Evolutionary conservation across 1,140 invertebrate species (phyloP), one percentile per base, ranked within the genome.

Genomic region (Matsumurasca onukii): DNA sequence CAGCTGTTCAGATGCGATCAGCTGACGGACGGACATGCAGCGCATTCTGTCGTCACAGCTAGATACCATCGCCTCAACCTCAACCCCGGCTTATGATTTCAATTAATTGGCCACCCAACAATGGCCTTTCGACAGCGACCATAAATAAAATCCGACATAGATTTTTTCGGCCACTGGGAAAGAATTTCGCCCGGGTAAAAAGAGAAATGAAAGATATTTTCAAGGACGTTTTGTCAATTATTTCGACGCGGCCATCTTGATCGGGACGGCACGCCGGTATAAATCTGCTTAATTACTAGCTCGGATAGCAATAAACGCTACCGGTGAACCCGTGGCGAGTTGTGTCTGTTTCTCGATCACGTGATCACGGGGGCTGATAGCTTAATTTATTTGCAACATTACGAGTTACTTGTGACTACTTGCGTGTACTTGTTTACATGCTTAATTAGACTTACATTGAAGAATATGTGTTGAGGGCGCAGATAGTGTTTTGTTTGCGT

Each of bases 171-270:
- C 34, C 34, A 39, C 34, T 17, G 34, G 34, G 34, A 5, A 39
- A 39, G 34, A 39, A 39, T 39, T 39, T 39, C 34, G 34, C 34
- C 17, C 17, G 5, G 34, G 17, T 39, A 39, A 39, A 39, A 39
- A 39, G 34, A 39, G 34, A 39, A 39, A 39, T 39, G 34, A 39
- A 39, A 39, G 34, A 39, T 39, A 39, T 39, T 39, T 39, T 39
- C 34, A 39, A 39, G 34, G 34, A 5, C 34, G 17, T 39, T 39
- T 39, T 39, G 34, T 39, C 34, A 39, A 39, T 39, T 39, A 39
- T 39, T 39, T 39, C 34, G 34, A 39, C 34, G 17, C 34, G 34
- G 34, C 34, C 34, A 39, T 39, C 34, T 39, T 17, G 34, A 39
- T 39, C 5, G 34, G 17, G 5, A 17, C 34, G 34, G 5, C 17